Evolutionary conservation across 2,113 vertebrate species (phyloP).

Genomic region (Polyodon spathula): DNA sequence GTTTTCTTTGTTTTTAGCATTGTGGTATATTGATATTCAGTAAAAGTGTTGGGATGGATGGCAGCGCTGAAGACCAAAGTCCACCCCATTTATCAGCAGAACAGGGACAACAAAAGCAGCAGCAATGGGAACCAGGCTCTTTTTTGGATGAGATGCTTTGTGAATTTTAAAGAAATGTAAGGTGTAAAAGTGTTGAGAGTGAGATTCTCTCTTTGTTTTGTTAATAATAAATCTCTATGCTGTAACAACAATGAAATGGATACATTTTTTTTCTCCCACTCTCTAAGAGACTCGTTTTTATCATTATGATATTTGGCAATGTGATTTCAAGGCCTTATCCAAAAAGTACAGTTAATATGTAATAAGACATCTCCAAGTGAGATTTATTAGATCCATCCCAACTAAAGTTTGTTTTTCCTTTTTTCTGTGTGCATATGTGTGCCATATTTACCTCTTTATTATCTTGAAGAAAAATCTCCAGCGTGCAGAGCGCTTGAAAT

Average conservation of each 20-base stretch:
- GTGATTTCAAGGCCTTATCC: constrained; percentile 22
- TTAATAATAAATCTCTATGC: constrained; percentile 27
- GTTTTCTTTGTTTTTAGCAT: no score
- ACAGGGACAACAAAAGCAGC: no score
- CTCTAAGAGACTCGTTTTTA: neutral
- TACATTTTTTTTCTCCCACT: neutral
- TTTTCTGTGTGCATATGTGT: constrained; percentile 35
- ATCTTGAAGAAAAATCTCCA: constrained; percentile 52
- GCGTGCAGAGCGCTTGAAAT: constrained; percentile 49
- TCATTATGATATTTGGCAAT: neutral
- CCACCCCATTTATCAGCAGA: no score
- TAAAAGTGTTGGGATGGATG: no score
- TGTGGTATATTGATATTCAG: no score
- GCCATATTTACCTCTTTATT: constrained; percentile 48
- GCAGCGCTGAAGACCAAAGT: no score
- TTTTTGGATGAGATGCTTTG: no score
- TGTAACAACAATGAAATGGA: neutral
- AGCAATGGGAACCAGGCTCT: no score
- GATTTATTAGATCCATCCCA: constrained; percentile 49
- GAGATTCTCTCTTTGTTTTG: no score
- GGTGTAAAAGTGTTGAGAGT: no score
- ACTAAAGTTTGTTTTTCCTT: neutral
- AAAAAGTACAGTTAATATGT: constrained; percentile 46
- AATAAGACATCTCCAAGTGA: constrained; percentile 46
- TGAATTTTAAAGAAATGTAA: no score